phyloP scores from a whole-genome alignment of 2,113 vertebrate genomes.

The Anas platyrhynchos region DNA sequence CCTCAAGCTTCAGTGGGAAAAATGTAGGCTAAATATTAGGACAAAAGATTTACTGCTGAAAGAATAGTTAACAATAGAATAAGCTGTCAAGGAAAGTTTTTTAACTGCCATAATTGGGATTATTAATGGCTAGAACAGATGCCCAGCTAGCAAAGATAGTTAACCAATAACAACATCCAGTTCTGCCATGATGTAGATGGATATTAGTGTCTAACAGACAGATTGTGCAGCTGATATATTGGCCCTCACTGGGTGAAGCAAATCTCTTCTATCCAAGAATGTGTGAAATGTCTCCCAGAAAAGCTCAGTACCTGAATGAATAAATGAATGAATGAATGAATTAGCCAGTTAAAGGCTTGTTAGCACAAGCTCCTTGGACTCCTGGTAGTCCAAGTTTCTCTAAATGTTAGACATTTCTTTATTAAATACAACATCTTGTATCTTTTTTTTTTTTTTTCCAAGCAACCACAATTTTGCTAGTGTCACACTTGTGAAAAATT shows the following conservation, averaged over 20 bases:
- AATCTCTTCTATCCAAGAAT: neutral
- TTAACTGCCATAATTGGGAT: conserved; percentile 28
- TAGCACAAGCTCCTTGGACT: neutral
- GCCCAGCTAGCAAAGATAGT: neutral
- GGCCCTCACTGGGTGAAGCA: neutral
- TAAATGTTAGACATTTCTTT: neutral
- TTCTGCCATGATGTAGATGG: neutral
- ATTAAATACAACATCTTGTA: neutral
- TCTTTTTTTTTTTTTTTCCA: no score
- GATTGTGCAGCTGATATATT: neutral
- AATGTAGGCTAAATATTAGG: conserved; percentile 50
- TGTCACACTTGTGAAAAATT: neutral
- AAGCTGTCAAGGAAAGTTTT: conserved; percentile 31
- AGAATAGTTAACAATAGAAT: conserved; percentile 7
- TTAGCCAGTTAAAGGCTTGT: neutral
- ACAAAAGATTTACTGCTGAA: conserved; percentile 51
- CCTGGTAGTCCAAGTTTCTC: neutral
- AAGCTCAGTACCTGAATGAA: neutral
- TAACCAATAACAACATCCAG: neutral
- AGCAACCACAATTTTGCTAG: neutral
- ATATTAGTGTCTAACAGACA: neutral
- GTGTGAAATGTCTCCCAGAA: neutral
- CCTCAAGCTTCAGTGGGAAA: neutral
- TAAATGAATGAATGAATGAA: neutral
- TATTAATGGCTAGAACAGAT: conserved; percentile 23